Evolutionary conservation across 2,888 invertebrate species (phyloP).

Genomic region (Galerucella calmariensis): DNA sequence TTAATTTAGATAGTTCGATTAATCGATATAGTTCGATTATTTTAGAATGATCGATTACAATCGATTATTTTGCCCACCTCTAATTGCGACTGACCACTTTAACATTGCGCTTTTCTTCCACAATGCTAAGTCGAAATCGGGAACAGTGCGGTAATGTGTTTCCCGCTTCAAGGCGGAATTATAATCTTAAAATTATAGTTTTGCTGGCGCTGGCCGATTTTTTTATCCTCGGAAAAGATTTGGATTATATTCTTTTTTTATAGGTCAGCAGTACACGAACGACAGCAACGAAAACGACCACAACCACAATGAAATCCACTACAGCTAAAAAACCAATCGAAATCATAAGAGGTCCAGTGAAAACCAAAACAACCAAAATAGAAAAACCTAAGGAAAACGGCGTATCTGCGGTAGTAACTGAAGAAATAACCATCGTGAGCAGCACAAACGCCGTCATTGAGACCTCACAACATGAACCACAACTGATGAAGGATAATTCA

Average conservation of each 20-base stretch:
- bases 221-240: too few species aligned
- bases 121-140: too few species aligned
- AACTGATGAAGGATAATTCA: conserved; percentile 61
- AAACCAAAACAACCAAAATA: conserved; percentile 55
- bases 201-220: too few species aligned
- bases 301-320: conserved; percentile 57
- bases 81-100: too few species aligned
- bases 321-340: conserved; percentile 53
- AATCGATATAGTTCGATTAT: too few species aligned
- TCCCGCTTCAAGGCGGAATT: too few species aligned
- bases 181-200: too few species aligned
- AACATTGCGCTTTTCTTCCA: too few species aligned
- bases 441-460: conserved; percentile 37
- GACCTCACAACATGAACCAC: conserved; percentile 47
- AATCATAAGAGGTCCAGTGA: conserved; percentile 46
- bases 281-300: conserved; percentile 56
- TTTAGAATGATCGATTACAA: too few species aligned
- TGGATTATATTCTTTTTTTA: neutral
- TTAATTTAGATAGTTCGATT: too few species aligned
- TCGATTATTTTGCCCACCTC: too few species aligned
- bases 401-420: conserved; percentile 51
- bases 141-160: too few species aligned
- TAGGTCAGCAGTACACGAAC: conserved; percentile 45
- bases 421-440: conserved; percentile 51
- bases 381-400: conserved; percentile 59